Evolutionary conservation across 2,888 invertebrate species (phyloP).

Genomic region (Platycnemis pennipes): DNA sequence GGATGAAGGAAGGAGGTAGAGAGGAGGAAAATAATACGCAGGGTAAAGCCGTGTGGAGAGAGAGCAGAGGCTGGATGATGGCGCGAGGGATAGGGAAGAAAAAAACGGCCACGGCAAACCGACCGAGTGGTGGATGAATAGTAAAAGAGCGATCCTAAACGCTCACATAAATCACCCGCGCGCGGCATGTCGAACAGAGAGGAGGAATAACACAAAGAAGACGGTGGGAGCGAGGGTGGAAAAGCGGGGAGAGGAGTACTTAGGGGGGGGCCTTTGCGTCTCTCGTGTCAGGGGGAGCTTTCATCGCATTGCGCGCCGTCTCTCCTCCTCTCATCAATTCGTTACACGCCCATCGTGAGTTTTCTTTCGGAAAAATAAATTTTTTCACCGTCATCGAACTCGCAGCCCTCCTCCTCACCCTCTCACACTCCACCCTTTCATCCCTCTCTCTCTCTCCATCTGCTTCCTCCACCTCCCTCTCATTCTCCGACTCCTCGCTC

Average conservation of each 20-base stretch:
- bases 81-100: background rate
- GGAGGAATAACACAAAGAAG: background rate
- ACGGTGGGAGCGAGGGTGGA: background rate
- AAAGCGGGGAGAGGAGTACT: background rate
- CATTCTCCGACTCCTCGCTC: background rate
- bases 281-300: conserved; percentile 45
- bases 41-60: too few species aligned
- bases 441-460: background rate
- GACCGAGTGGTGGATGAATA: background rate
- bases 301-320: conserved; percentile 43
- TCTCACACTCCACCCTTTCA: background rate
- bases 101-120: background rate
- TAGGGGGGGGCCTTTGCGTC: background rate
- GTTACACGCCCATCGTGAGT: conserved; percentile 46
- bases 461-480: background rate
- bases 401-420: background rate
- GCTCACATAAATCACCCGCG: conserved; percentile 46
- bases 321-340: conserved; percentile 16
- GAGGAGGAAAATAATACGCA: too few species aligned
- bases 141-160: conserved; percentile 7
- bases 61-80: background rate
- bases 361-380: background rate
- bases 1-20: background rate
- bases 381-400: background rate
- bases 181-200: background rate